Evolutionary conservation across 2,888 invertebrate species (phyloP), one percentile per base, ranked within the genome.

Genomic region (Thera obeliscata): DNA sequence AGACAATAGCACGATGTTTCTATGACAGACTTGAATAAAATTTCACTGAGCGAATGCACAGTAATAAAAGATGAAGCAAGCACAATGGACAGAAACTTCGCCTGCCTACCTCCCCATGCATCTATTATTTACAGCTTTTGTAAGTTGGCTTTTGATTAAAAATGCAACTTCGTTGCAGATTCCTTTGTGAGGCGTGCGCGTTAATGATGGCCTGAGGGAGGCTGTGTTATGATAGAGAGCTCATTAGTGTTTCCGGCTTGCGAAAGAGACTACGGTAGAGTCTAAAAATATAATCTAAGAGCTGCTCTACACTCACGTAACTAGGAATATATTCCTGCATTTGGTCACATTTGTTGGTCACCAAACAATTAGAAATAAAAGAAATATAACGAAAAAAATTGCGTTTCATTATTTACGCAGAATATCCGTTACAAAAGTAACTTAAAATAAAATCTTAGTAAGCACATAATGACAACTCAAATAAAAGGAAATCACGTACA

Each of bases 101-200:
- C 67, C 72, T 64, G 64, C 66, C 62, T 61, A 66, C 56, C 59
- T 33, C 66, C 60, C 74, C 69, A 61, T 70, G 63, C 70, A 77
- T 78, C 74, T 78, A 79, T 77, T 82, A 81, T 82, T 81, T 79
- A 80, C 57, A 41, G 57, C 35, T 46, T 74, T 67, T 72, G 55
- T 54, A 58, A 78, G 74, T 76, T 78, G 62, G 65, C 70, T 73
- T 69, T 64, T 54, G 57, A 72, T 70, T 69, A 69, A 67, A 67
- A 70, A 71, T 71, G 64, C 66, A 61, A 61, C 64, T 57, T 54
- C 43, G 22, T 52, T 70, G 69, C 68, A 66, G 54, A 61, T 63
- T 56, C 66, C 55, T 67, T 72, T 72, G 66, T 70, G 12, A 52
- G 48, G 35, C 59, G 54, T 22, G 50, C 55, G 56, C 48, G 43